phyloP scores from a whole-genome alignment of 2,113 vertebrate genomes.

The Dipodomys merriami region DNA sequence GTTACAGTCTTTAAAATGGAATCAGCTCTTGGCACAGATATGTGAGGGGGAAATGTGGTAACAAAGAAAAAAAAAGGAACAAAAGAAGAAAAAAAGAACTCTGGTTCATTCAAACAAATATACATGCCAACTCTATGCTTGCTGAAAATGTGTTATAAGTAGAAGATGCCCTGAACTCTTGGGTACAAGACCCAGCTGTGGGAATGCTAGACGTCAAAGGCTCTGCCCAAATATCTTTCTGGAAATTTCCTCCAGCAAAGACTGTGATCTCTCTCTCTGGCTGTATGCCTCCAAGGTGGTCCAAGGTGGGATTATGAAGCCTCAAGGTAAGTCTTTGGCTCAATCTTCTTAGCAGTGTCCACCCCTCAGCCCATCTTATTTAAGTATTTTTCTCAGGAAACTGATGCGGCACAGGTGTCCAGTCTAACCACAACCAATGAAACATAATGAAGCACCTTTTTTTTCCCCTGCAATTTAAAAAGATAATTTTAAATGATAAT shows the following conservation, averaged over 20 bases:
- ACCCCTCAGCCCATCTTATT: background rate
- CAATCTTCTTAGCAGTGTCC: background rate
- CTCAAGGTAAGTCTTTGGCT: background rate
- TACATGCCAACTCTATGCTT: background rate
- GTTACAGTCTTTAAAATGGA: conserved; percentile 47
- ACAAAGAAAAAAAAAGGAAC: background rate
- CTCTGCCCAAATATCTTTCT: background rate
- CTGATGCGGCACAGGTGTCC: background rate
- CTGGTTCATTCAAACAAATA: background rate
- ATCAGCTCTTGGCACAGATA: conserved; percentile 22
- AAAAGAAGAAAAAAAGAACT: conserved; percentile 21
- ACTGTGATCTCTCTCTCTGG: background rate
- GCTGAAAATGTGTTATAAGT: background rate
- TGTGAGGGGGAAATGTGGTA: background rate
- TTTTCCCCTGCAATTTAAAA: background rate
- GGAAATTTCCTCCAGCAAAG: background rate
- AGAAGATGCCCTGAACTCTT: background rate
- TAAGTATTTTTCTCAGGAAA: background rate
- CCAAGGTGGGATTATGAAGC: background rate
- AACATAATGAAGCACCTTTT: background rate
- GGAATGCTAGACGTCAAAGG: no score
- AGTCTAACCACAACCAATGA: background rate
- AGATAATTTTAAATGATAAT: background rate
- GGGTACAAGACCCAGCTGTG: no score
- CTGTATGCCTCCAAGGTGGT: background rate